phyloP scores from a whole-genome alignment of 2,113 vertebrate genomes.

The Carassius auratus region DNA sequence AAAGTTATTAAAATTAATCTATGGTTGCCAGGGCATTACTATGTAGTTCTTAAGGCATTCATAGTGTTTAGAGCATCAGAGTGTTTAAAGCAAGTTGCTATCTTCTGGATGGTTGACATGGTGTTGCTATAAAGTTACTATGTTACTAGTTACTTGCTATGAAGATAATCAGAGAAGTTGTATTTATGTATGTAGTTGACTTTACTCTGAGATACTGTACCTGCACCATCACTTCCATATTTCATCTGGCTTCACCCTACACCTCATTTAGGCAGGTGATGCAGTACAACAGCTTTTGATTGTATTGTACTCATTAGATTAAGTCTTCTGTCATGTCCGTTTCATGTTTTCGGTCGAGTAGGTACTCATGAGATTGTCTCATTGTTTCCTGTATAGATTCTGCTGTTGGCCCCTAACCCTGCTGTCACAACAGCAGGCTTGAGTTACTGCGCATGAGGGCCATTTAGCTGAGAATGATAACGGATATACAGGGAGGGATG shows the following conservation, averaged over 20 bases:
- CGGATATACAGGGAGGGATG: conserved; percentile 15
- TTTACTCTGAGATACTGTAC: not conserved
- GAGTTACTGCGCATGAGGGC: conserved; percentile 31
- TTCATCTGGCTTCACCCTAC: not conserved
- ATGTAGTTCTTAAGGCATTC: too few species aligned
- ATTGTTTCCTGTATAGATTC: conserved; percentile 30
- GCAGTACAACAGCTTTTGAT: not conserved
- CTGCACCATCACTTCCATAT: not conserved
- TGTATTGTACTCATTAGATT: not conserved
- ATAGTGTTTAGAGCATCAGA: not conserved
- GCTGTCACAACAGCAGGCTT: conserved; percentile 59
- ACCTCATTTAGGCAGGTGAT: not conserved
- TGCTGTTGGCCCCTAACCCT: conserved; percentile 47
- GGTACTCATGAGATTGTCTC: not conserved
- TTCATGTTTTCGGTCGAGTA: not conserved
- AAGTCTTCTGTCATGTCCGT: conserved; percentile 10
- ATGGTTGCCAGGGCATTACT: not conserved
- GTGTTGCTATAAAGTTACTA: not conserved
- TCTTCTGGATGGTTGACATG: too few species aligned
- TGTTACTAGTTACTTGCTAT: too few species aligned
- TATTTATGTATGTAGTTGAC: not conserved
- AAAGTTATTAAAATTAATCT: not conserved
- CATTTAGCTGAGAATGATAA: conserved; percentile 52
- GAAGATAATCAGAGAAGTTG: not conserved
- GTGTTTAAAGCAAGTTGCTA: not conserved